Evolutionary conservation across 2,113 vertebrate genomes (phyloP).

Genomic region (Bolborhynchus lineola): DNA sequence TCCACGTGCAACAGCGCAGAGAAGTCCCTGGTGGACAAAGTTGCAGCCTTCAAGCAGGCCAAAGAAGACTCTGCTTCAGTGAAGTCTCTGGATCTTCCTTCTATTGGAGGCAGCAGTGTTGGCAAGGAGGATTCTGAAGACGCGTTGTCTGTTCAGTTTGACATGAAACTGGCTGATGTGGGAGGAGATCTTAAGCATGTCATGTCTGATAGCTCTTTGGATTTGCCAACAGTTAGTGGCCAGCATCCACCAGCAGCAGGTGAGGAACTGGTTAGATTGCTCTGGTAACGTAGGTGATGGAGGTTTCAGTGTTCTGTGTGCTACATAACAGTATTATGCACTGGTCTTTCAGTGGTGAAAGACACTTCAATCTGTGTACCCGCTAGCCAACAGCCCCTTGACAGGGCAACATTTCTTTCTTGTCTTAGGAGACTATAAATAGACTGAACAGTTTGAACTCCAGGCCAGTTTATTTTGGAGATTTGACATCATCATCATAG

Average conservation of each 20-base stretch:
- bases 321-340: slow-evolving; percentile 60
- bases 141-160: slow-evolving; percentile 94
- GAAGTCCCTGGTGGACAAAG: slow-evolving; percentile 91
- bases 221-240: slow-evolving; percentile 94
- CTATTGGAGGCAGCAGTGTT: slow-evolving; percentile 93
- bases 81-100: slow-evolving; percentile 96
- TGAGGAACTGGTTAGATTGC: slow-evolving; percentile 99
- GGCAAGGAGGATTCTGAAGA: slow-evolving; percentile 98
- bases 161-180: slow-evolving; percentile 97
- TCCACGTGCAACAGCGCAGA: slow-evolving; percentile 78
- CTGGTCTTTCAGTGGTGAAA: slow-evolving; percentile 32
- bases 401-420: slow-evolving; percentile 35
- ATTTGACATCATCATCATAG: background rate
- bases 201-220: slow-evolving; percentile 99
- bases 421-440: slow-evolving; percentile 36
- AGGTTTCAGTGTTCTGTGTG: slow-evolving; percentile 26
- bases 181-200: slow-evolving; percentile 98
- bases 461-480: slow-evolving; percentile 39
- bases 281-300: slow-evolving; percentile 83
- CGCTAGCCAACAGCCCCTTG: slow-evolving; percentile 41
- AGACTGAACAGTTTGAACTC: slow-evolving; percentile 45
- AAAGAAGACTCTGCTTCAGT: slow-evolving; percentile 96
- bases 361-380: slow-evolving; percentile 40
- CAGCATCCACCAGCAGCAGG: slow-evolving; percentile 97
- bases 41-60: slow-evolving; percentile 89